Base-by-base conservation (phyloP, 2,888 invertebrate species). In the Temnothorax unifasciatus region DNA sequence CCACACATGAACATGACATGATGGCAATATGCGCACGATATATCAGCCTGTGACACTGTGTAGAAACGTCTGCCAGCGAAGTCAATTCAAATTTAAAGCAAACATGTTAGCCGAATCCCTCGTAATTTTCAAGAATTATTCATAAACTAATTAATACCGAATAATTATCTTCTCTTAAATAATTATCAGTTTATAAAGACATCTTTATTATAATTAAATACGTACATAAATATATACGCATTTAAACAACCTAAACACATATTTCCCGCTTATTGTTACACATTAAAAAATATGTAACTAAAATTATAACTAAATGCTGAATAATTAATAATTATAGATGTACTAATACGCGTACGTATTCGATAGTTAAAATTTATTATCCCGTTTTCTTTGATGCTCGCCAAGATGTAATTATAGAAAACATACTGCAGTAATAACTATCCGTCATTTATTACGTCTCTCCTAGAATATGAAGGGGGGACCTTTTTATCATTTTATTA, bases 1-100 rank as follows among this genome's bases (percentile, higher is more conserved):
- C 88, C 88, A 87, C 86, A 90, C 91, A 90, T 89, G 90, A 92
- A 90, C 88, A 89, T 87, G 86, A 83, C 77, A 82, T 71, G 75
- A 83, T 86, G 88, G 79, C 79, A 59, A 59, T 71, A 34, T 79
- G 71, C n/a, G 38, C 79, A 3, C 79, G 73, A 81, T 81, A 81
- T 81, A 47, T 81, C 79, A 81, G 59, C 25, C 25, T 71, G 47
- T 77, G 77, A 77, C 77, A 54, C 44, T 59, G 25, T 59, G 54
- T 59, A 59, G 59, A 59, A 77, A 79, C 29, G 59, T 59, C 59
- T 18, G 47, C 57, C 13, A 34, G 34, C 50, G 3, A 79, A 79
- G 47, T 59, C 44, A 21, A 21, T 47, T 71, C 71, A 47, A 77
- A 74, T 59, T 59, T 61, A 41, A 66, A 66, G 68, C 29, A 68